Conservation (phyloP, 2,113 vertebrate genomes). For the Xerus inauris region DNA sequence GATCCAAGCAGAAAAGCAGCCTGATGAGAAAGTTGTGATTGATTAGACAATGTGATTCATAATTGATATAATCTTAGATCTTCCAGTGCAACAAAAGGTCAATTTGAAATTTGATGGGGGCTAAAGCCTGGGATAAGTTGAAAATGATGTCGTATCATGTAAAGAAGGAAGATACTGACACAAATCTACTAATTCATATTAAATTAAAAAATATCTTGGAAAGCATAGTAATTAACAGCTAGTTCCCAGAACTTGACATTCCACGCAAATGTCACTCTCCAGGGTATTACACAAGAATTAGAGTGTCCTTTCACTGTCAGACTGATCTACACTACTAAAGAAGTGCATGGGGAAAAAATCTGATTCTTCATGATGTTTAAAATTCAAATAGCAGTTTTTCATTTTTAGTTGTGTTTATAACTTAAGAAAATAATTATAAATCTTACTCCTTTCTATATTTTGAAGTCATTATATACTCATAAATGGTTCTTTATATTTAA, state of each 20-base stretch:
- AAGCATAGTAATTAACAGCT: constrained; percentile 86
- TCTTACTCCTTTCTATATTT: constrained; percentile 47
- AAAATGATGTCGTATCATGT: constrained; percentile 71
- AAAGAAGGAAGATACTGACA: constrained; percentile 50
- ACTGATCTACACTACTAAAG: constrained; percentile 79
- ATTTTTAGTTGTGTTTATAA: constrained; percentile 79
- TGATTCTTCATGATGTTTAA: constrained; percentile 69
- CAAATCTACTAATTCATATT: constrained; percentile 79
- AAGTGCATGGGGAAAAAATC: constrained; percentile 69
- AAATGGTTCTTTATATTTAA: constrained; percentile 40
- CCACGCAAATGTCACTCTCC: constrained; percentile 85
- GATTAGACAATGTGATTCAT: constrained; percentile 84
- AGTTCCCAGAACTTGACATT: constrained; percentile 86
- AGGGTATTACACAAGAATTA: constrained; percentile 85
- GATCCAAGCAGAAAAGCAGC: constrained; percentile 81
- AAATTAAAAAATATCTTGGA: constrained; percentile 84
- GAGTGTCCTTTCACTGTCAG: constrained; percentile 85
- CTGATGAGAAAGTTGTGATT: constrained; percentile 84
- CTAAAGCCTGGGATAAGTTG: constrained; percentile 71
- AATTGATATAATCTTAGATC: constrained; percentile 85
- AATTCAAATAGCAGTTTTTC: constrained; percentile 79
- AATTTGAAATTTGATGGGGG: constrained; percentile 79
- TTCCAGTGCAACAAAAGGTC: constrained; percentile 83
- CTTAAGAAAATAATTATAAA: constrained; percentile 75
- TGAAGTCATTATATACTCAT: constrained; percentile 57